Conservation (phyloP, 2,888 invertebrate species). For the Acleris emargana region DNA sequence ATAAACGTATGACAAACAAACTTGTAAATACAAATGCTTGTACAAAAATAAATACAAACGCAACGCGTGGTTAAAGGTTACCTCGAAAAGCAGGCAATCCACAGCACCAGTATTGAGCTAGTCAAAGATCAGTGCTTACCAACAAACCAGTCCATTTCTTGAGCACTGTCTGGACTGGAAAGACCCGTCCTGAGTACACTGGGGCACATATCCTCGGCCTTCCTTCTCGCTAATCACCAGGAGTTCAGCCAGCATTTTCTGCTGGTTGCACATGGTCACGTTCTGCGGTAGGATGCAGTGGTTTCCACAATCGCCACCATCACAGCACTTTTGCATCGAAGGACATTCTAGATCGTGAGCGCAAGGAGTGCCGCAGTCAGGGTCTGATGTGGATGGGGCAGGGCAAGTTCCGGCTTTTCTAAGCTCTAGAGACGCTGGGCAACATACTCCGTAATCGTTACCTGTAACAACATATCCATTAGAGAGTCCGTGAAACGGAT, state of each 20-base stretch:
- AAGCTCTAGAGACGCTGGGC: conserved; percentile 89
- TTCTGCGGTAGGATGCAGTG: conserved; percentile 90
- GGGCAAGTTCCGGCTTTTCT: conserved; percentile 92
- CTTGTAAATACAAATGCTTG: too few relatives aligned
- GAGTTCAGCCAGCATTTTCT: conserved; percentile 90
- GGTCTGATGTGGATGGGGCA: conserved; percentile 63
- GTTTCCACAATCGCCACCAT: conserved; percentile 88
- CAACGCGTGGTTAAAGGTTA: background rate
- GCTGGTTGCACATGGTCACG: conserved; percentile 90
- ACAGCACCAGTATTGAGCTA: background rate
- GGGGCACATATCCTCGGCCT: conserved; percentile 93
- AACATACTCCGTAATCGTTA: conserved; percentile 95
- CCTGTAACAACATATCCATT: conserved; percentile 60
- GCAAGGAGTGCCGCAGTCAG: conserved; percentile 87
- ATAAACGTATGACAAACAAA: too few relatives aligned
- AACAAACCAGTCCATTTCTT: conserved; percentile 92
- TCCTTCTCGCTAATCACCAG: conserved; percentile 90
- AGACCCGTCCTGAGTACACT: conserved; percentile 88
- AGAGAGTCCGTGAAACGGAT: background rate
- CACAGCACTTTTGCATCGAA: conserved; percentile 92
- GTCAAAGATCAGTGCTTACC: conserved; percentile 71
- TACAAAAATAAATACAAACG: too few relatives aligned
- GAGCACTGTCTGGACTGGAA: conserved; percentile 91
- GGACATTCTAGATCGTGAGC: conserved; percentile 92
- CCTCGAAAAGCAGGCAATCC: too few relatives aligned